phyloP scores from a whole-genome alignment of 2,797 vertebrate genomes.

The Lates japonicus region DNA sequence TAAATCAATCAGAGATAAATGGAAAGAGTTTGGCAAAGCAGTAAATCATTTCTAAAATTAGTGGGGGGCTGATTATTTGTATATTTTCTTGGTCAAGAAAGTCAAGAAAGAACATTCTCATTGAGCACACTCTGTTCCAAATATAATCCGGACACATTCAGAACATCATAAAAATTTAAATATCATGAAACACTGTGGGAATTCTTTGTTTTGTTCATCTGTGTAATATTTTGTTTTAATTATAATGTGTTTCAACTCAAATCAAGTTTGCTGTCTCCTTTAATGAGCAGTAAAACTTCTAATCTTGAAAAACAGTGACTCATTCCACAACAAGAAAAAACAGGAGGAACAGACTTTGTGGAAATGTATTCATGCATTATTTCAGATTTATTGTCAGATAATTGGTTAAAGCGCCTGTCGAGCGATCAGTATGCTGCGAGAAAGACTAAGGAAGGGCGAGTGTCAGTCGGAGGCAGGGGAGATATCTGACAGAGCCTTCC shows the following conservation, averaged over 20 bases:
- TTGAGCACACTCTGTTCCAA: not conserved
- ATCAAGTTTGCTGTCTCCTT: slow-evolving; percentile 2
- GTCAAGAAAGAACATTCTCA: not conserved
- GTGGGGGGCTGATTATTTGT: not conserved
- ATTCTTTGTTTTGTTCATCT: not conserved
- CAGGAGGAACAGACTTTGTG: slow-evolving; percentile 25
- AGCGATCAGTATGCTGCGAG: slow-evolving; percentile 52
- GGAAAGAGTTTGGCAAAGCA: not conserved
- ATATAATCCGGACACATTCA: slow-evolving; percentile 15
- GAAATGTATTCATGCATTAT: slow-evolving; percentile 35
- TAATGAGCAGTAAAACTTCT: slow-evolving; percentile 4
- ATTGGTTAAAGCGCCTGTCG: slow-evolving; percentile 54
- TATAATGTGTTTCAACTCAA: slow-evolving; percentile 22
- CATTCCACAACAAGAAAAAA: not conserved
- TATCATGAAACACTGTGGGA: slow-evolving; percentile 9
- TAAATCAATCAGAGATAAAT: slow-evolving; percentile 19
- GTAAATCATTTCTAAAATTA: not conserved
- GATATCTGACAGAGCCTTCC: slow-evolving; percentile 55
- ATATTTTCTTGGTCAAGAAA: not conserved
- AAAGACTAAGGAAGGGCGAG: slow-evolving; percentile 30
- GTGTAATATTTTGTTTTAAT: slow-evolving; percentile 32
- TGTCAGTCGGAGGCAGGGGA: slow-evolving; percentile 38
- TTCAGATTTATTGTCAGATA: slow-evolving; percentile 55
- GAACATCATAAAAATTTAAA: slow-evolving; percentile 5
- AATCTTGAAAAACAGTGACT: slow-evolving; percentile 9